phyloP scores from a whole-genome alignment of 2,797 vertebrate genomes.

The Peromyscus aztecus region DNA sequence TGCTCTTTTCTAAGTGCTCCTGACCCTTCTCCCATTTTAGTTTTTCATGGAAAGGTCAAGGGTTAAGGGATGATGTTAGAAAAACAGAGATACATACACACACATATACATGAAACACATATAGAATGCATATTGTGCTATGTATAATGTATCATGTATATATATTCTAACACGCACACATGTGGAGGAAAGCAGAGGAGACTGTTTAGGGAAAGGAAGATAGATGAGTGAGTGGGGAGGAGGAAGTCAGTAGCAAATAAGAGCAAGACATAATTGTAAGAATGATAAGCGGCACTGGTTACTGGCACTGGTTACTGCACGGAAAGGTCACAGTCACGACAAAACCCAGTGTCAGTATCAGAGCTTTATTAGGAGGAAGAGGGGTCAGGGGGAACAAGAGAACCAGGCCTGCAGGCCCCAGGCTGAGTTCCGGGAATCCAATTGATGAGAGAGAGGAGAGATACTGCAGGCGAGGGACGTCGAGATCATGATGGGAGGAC shows the following conservation, averaged over 20 bases:
- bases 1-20: neutral
- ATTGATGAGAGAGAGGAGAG: too few relatives aligned
- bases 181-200: neutral
- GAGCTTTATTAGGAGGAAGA: too few relatives aligned
- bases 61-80: conserved; percentile 1
- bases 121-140: neutral
- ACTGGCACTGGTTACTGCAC: too few relatives aligned
- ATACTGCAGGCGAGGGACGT: too few relatives aligned
- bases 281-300: too few relatives aligned
- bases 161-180: neutral
- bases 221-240: neutral
- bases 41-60: conserved; percentile 43
- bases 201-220: neutral
- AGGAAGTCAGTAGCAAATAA: neutral
- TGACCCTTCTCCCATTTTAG: neutral
- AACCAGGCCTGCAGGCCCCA: too few relatives aligned
- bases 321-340: too few relatives aligned
- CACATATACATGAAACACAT: neutral
- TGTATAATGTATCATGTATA: neutral
- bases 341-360: too few relatives aligned
- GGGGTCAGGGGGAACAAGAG: too few relatives aligned
- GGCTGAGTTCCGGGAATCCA: too few relatives aligned
- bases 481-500: too few relatives aligned
- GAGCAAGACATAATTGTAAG: neutral
- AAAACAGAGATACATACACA: neutral